These are phyloP conservation scores for Actinemys pallida DNA, from an alignment of 2,113 vertebrate genomes.

Conservation along the genomic window DNA sequence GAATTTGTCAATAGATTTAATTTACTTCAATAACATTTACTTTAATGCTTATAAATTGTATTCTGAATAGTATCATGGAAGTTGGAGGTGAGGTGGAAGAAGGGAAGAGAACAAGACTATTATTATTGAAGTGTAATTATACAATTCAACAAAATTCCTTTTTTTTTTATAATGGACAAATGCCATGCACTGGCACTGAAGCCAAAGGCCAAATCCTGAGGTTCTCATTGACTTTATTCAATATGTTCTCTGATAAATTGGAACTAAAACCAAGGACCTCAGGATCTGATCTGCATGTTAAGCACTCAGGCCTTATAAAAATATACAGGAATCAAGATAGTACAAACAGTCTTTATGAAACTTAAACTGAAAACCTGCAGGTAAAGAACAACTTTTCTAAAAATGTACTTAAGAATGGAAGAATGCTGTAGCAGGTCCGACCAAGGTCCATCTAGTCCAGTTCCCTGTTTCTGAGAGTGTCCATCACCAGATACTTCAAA, in stretches of 20 bases:
- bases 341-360: neutral
- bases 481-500: neutral
- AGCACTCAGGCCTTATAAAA: no score
- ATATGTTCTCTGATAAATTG: no score
- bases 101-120: neutral
- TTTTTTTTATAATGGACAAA: neutral
- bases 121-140: neutral
- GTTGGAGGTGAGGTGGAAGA: neutral
- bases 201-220: no score
- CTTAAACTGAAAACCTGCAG: neutral
- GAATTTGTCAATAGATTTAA: neutral
- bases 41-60: neutral
- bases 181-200: no score
- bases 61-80: neutral
- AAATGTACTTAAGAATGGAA: neutral
- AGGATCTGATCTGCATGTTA: no score
- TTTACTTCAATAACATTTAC: neutral
- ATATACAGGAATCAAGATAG: no score
- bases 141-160: neutral
- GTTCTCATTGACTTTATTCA: no score
- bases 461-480: neutral
- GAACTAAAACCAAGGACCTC: no score
- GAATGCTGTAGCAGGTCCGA: neutral
- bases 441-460: neutral
- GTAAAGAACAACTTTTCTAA: neutral